phyloP scores from a whole-genome alignment of 1,140 invertebrate species.

The Brachionus angularis region DNA sequence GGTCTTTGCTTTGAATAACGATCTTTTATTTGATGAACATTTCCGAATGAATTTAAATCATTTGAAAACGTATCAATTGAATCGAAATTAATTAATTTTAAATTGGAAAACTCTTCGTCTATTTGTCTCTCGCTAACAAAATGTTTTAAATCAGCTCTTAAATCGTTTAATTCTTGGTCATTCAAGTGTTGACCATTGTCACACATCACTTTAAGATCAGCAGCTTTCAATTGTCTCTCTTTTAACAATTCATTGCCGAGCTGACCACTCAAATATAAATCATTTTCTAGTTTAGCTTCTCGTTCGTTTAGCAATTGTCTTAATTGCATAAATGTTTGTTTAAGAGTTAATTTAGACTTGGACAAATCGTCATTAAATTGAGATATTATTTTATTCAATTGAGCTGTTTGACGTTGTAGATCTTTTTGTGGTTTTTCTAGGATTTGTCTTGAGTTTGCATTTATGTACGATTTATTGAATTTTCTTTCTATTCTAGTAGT shows the following conservation, averaged over 20 bases:
- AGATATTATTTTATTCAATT: not conserved
- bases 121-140: constrained; percentile 26
- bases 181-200: constrained; percentile 9
- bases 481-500: not conserved
- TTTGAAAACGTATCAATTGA: not conserved
- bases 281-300: not conserved
- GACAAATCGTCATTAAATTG: not conserved
- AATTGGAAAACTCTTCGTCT: not conserved
- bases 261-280: not conserved
- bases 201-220: not conserved
- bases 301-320: not conserved
- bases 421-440: constrained; percentile 28
- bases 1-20: not conserved
- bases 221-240: not conserved
- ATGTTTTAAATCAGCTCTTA: constrained; percentile 15
- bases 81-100: not conserved
- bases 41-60: not conserved
- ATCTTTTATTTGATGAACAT: not conserved
- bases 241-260: not conserved
- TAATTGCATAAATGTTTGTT: constrained; percentile 10
- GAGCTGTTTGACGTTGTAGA: constrained; percentile 6
- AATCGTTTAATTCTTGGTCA: constrained; percentile 9
- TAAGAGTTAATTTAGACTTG: not conserved
- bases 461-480: not conserved
- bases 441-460: not conserved